phyloP scores from a whole-genome alignment of 2,888 invertebrate genomes.

The Axea sp. region DNA sequence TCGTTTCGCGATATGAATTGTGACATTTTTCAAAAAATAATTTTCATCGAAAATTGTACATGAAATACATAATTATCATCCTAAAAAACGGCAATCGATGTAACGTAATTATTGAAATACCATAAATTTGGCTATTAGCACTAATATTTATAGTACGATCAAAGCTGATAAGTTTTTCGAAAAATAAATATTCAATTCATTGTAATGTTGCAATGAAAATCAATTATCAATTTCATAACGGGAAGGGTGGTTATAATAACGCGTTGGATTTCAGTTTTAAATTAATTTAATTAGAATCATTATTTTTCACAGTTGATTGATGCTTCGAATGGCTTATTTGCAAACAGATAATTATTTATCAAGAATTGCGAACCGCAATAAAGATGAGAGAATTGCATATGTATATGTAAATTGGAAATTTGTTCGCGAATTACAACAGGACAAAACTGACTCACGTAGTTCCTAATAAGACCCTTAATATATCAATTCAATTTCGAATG shows the following conservation, averaged over 20 bases:
- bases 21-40: too few species aligned
- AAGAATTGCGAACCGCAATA: slow-evolving; percentile 6
- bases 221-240: slow-evolving; percentile 33
- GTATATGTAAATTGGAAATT: neutral
- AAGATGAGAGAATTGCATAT: neutral
- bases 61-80: neutral
- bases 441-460: neutral
- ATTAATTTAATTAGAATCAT: slow-evolving; percentile 31
- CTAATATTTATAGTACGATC: slow-evolving; percentile 9
- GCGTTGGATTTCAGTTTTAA: slow-evolving; percentile 7
- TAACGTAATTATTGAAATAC: slow-evolving; percentile 12
- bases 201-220: slow-evolving; percentile 38
- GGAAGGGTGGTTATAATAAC: slow-evolving; percentile 5
- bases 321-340: slow-evolving; percentile 12
- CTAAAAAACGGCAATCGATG: neutral
- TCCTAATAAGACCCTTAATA: slow-evolving; percentile 28
- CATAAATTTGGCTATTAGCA: slow-evolving; percentile 8
- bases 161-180: slow-evolving; percentile 31
- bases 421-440: slow-evolving; percentile 17
- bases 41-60: too few species aligned
- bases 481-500: slow-evolving; percentile 26
- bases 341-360: slow-evolving; percentile 17
- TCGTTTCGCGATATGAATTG: too few species aligned
- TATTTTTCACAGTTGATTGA: slow-evolving; percentile 15
- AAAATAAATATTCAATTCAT: slow-evolving; percentile 36